phyloP scores from a whole-genome alignment of 2,888 invertebrate genomes.

The Mycalesis mineus region DNA sequence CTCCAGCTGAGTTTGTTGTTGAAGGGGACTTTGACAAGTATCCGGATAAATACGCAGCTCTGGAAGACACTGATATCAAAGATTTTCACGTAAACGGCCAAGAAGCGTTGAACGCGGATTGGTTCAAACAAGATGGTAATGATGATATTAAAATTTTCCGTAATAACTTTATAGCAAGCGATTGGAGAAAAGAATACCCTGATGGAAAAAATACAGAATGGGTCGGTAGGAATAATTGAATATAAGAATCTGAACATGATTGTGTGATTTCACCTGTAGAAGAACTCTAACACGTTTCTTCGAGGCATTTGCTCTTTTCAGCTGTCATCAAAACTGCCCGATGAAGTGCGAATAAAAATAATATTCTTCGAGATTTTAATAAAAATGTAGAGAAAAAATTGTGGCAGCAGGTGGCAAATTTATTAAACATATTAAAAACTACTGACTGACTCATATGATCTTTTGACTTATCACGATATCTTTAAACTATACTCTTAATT shows the following conservation, averaged over 20 bases:
- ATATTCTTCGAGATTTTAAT: no score
- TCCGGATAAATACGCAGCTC: constrained; percentile 21
- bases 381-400: no score
- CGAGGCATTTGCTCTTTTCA: no score
- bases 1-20: constrained; percentile 24
- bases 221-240: neutral
- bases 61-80: constrained; percentile 28
- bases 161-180: constrained; percentile 2
- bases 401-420: no score
- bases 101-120: constrained; percentile 16
- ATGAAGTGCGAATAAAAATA: no score
- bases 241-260: neutral
- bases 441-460: no score
- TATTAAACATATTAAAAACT: no score
- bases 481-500: no score
- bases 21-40: constrained; percentile 24
- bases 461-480: no score
- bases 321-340: no score
- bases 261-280: neutral
- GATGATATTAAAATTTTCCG: constrained; percentile 23
- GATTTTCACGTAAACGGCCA: constrained; percentile 27
- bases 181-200: constrained; percentile 12
- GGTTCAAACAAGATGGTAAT: constrained; percentile 18
- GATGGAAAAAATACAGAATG: neutral
- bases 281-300: neutral